Conservation (phyloP, 2,113 vertebrate genomes). For the Lichenostomus cassidix region DNA sequence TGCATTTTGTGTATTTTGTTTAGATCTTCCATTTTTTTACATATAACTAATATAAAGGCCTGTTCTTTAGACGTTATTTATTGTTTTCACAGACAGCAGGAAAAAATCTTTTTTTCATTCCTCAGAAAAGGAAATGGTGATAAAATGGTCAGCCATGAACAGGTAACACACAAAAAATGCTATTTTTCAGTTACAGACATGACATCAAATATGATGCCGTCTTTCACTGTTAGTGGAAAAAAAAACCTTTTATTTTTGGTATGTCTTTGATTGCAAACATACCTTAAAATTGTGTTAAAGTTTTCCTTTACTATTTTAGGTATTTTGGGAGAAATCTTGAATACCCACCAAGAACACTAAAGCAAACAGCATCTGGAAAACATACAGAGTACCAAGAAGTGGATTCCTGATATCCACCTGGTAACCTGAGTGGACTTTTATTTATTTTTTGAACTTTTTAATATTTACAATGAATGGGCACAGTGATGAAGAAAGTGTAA, state of each 20-base stretch:
- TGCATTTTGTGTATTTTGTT: neutral
- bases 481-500: slow-evolving; percentile 93
- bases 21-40: neutral
- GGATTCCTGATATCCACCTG: slow-evolving; percentile 50
- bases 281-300: neutral
- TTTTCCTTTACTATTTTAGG: slow-evolving; percentile 50
- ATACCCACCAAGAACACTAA: neutral
- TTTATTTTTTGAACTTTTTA: slow-evolving; percentile 69
- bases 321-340: slow-evolving; percentile 16
- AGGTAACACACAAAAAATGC: neutral
- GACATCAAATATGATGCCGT: fast-evolving
- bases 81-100: neutral
- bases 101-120: neutral
- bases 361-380: slow-evolving; percentile 29
- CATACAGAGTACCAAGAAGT: slow-evolving; percentile 47
- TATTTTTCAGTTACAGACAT: neutral
- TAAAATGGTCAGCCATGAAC: neutral
- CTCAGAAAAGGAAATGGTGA: neutral
- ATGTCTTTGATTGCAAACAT: neutral
- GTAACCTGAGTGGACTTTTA: slow-evolving; percentile 66
- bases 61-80: neutral
- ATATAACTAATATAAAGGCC: neutral
- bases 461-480: slow-evolving; percentile 92
- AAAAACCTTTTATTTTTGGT: neutral
- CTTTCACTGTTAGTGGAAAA: neutral